Base-by-base conservation (phyloP, 2,888 invertebrate genomes). In the Tinea trinotella region DNA sequence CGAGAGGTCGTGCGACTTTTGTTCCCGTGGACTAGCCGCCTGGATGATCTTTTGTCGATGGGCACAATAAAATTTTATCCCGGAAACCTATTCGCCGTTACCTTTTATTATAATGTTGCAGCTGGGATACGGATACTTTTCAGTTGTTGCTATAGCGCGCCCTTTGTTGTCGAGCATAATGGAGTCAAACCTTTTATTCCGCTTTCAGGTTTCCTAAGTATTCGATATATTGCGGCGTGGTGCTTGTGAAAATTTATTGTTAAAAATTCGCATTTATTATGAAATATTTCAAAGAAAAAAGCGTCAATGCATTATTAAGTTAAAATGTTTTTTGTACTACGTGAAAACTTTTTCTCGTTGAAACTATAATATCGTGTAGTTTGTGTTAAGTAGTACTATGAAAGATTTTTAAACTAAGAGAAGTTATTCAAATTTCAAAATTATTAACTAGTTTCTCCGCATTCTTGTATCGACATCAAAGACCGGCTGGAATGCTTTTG, bases 81-180 rank as follows among this genome's bases (percentile, higher is more conserved):
- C 69, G 78, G 78, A 79, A 76, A 79, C 78, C 76, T 74, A 80
- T 80, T 76, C 79, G 74, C 79, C 75, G 81, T 82, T 80, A 82
- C 81, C 81, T 80, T 81, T 82, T 81, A 81, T 82, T 81, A 82
- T 79, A 77, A 82, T 79, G 79, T 79, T 77, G 79, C 79, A 76
- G 74, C 77, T 75, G 71, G 70, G 67, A 65, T 76, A 74, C 74
- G 71, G 71, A 68, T 73, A 76, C 74, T 76, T 77, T 78, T 73
- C 78, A 75, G 68, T 62, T 66, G 66, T 54, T 50, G 55, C 55
- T 52, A n/a, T 40, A 55, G 61, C 62, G 46, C 50, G 64, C 75
- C 64, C 70, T 82, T 55, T 82, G 80, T 81, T 70, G 67, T 59
- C 63, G 64, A 67, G 63, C 65, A 78, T 80, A 81, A 82, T 79